Evolutionary conservation across 2,888 invertebrate genomes (phyloP).

Genomic region (Cheilosia pagana): DNA sequence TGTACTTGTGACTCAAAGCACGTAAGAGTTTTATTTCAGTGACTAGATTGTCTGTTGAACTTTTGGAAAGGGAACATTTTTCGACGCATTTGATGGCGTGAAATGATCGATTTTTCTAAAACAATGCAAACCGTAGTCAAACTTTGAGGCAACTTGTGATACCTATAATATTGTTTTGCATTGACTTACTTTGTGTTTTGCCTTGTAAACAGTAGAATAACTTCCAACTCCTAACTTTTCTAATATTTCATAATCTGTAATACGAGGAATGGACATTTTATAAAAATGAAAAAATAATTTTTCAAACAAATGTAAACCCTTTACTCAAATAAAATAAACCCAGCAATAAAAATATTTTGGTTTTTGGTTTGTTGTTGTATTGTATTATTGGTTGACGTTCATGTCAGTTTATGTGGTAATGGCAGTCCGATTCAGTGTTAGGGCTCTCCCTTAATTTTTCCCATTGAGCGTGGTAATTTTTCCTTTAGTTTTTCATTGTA

Average conservation of each 20-base stretch:
- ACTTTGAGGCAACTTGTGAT: conserved; percentile 2
- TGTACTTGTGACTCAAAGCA: conserved; percentile 90
- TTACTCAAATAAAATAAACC: background rate
- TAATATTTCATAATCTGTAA: conserved; percentile 88
- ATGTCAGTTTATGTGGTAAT: no score
- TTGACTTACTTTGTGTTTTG: conserved; percentile 83
- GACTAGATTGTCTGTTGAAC: conserved; percentile 91
- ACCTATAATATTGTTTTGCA: background rate
- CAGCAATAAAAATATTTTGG: conserved; percentile 28
- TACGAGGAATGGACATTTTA: conserved; percentile 81
- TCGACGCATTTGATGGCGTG: conserved; percentile 94
- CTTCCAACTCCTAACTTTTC: conserved; percentile 92
- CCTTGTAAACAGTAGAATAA: conserved; percentile 93
- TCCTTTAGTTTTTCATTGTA: no score
- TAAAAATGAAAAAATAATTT: conserved; percentile 3
- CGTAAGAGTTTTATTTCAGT: conserved; percentile 93
- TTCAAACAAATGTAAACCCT: conserved; percentile 1
- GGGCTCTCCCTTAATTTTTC: no score
- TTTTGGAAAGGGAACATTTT: conserved; percentile 88
- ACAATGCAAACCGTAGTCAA: conserved; percentile 31
- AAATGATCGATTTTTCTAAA: conserved; percentile 86
- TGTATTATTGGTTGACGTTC: conserved; percentile 29
- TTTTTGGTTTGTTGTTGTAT: no score
- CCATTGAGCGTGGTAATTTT: no score
- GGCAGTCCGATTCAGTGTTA: no score